Evolutionary conservation across 2,797 vertebrate species (phyloP), one percentile per base, ranked within the genome.

Genomic region (Phaenicophaeus curvirostris): DNA sequence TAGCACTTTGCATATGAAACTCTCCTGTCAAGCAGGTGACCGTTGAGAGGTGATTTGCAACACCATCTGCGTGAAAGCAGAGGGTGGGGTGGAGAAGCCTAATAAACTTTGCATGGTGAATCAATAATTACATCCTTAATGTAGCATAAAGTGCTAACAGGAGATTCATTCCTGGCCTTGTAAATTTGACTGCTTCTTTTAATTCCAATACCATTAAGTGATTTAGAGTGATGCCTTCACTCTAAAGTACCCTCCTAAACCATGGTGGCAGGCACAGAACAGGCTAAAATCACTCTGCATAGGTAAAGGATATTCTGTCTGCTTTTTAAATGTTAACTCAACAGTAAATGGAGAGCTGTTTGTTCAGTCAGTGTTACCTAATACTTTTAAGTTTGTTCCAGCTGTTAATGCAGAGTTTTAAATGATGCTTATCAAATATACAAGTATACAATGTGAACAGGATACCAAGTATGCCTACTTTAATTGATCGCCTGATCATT

Each of bases 101-200:
- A 91, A 96, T 95, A 97, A 97, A 94, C 95, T 79, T 90, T 83
- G 62, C 87, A 82, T 48, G 61, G 91, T 83, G 75, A 97, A 96
- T 94, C 94, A 95, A 83, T 97, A 96, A 97, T 96, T 97, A 97
- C 92, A 95, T 90, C 82, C 81, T 96, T 94, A 83, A 44, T 59
- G 88, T 78, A 87, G 89, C 91, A 90, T 94, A 76, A 96, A 97
- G 59, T 48, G 71, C 86, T 95, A 94, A 78, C 77, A 83, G 71
- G 93, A 96, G 85, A 94, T 96, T 96, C 42, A 51, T 95, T 97
- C 61, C 75, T 83, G 59, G 93, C 77, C 86, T 94, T 92, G 75
- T 95, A 97, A 96, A 97, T 96, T 55, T 31, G 21, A 89, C 72
- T 55, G 9, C 93, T 83, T 96, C 90, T 95, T 96, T 97, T 92